phyloP scores from a whole-genome alignment of 2,888 invertebrate genomes.

The Merodon equestris region DNA sequence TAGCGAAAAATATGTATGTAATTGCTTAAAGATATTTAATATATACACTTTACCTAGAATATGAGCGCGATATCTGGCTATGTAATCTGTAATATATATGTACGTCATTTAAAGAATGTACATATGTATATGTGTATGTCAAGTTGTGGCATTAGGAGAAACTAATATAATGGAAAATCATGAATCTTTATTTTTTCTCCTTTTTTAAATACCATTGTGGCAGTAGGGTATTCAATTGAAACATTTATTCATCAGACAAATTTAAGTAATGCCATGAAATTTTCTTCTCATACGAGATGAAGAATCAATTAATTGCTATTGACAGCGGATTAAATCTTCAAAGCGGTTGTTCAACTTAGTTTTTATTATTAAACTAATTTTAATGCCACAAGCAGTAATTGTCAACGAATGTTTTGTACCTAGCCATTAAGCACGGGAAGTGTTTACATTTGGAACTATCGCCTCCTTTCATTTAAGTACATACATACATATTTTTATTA shows the following conservation, averaged over 20 bases:
- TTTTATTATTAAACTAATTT: slow-evolving; percentile 32
- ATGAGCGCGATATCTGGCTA: too few species aligned
- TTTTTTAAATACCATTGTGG: slow-evolving; percentile 32
- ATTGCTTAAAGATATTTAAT: too few species aligned
- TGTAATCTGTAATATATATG: too few species aligned
- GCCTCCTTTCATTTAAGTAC: not conserved
- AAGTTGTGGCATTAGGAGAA: too few species aligned
- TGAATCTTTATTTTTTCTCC: slow-evolving; percentile 40
- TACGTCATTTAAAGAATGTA: too few species aligned
- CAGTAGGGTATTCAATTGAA: slow-evolving; percentile 5
- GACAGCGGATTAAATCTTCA: slow-evolving; percentile 40
- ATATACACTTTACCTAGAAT: too few species aligned
- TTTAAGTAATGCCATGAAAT: slow-evolving; percentile 6
- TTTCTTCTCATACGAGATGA: not conserved
- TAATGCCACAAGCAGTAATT: slow-evolving; percentile 8
- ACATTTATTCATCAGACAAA: slow-evolving; percentile 30
- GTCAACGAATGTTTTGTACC: slow-evolving; percentile 35
- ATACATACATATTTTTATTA: too few species aligned
- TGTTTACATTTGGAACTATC: slow-evolving; percentile 31
- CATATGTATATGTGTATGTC: too few species aligned
- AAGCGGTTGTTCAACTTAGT: slow-evolving; percentile 51
- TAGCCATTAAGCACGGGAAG: slow-evolving; percentile 18
- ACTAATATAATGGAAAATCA: too few species aligned
- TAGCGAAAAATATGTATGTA: too few species aligned
- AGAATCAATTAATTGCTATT: slow-evolving; percentile 52